phyloP scores from a whole-genome alignment of 2,797 vertebrate species.

The Lithobates pipiens region DNA sequence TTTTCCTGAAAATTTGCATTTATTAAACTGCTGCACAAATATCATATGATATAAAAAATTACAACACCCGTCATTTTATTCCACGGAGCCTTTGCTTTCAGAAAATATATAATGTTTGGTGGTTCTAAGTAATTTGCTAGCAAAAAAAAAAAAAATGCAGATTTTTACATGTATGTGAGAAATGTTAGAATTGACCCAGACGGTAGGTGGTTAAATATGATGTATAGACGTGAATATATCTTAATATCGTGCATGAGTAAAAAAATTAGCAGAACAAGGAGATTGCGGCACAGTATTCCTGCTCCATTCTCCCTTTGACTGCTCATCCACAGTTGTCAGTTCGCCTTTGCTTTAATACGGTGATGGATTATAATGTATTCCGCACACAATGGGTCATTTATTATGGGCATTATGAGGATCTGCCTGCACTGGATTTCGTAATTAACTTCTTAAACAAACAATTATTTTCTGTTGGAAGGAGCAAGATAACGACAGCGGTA shows the following conservation, averaged over 20 bases:
- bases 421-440: slow-evolving; percentile 18
- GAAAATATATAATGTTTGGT: too few relatives aligned
- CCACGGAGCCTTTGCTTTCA: too few relatives aligned
- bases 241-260: too few relatives aligned
- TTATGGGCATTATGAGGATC: slow-evolving; percentile 29
- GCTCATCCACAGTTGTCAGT: slow-evolving; percentile 22
- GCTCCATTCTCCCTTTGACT: not conserved
- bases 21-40: too few relatives aligned
- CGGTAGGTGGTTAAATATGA: not conserved
- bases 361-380: slow-evolving; percentile 31
- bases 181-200: too few relatives aligned
- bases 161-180: too few relatives aligned
- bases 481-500: slow-evolving; percentile 29
- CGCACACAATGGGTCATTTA: slow-evolving; percentile 39
- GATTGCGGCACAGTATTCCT: not conserved
- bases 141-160: too few relatives aligned
- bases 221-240: not conserved
- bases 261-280: too few relatives aligned
- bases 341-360: slow-evolving; percentile 21
- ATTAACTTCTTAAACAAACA: slow-evolving; percentile 54
- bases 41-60: too few relatives aligned
- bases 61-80: too few relatives aligned
- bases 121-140: too few relatives aligned
- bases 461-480: slow-evolving; percentile 29
- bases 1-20: too few relatives aligned